Conservation (phyloP, 2,888 invertebrate genomes). For the Myopa testacea region DNA sequence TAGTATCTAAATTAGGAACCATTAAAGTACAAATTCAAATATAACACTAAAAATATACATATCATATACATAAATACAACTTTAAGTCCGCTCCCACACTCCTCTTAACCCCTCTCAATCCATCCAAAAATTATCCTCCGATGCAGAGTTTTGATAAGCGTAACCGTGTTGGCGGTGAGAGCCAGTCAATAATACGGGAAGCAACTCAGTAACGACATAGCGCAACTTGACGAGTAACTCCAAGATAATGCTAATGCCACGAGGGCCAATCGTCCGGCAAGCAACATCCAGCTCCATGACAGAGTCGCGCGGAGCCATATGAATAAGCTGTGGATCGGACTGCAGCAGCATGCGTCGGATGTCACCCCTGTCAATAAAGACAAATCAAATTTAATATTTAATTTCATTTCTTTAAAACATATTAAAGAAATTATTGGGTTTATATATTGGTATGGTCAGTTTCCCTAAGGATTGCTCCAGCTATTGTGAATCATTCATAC, state of each 20-base stretch:
- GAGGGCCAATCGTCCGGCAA: constrained; percentile 68
- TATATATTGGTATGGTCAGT: no score
- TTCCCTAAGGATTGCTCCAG: no score
- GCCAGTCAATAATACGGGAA: no score
- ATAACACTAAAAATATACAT: not conserved
- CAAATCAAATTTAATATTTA: no score
- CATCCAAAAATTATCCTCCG: constrained; percentile 44
- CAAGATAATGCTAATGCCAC: constrained; percentile 48
- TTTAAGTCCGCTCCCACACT: no score
- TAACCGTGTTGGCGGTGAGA: constrained; percentile 25
- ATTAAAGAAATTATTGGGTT: no score
- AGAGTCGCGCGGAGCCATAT: constrained; percentile 74
- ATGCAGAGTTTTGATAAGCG: constrained; percentile 9
- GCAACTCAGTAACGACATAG: no score
- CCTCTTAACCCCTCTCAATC: not conserved
- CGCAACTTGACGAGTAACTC: no score
- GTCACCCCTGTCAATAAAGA: constrained; percentile 67
- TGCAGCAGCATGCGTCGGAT: constrained; percentile 73
- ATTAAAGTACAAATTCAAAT: not conserved
- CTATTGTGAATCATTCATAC: not conserved
- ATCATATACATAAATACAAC: no score
- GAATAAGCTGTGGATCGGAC: constrained; percentile 71
- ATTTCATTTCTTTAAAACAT: no score
- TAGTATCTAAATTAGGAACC: not conserved
- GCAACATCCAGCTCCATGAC: constrained; percentile 72